These are phyloP conservation scores for Marcusenius ussheri DNA, from an alignment of 2,113 vertebrate species.

Conservation along the genomic window DNA sequence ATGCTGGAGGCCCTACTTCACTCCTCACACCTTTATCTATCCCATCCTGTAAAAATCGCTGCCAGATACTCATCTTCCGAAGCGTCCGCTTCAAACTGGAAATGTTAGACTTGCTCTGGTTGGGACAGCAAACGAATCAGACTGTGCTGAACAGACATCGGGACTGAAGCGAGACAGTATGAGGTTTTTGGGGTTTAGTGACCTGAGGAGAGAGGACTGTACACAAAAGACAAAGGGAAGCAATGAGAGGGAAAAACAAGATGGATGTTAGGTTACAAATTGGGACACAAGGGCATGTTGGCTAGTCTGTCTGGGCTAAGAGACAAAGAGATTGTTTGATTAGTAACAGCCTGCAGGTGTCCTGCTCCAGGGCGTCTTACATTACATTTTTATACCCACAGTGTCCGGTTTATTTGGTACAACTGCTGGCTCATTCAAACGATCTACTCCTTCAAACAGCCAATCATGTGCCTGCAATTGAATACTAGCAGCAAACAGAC, in stretches of 20 bases:
- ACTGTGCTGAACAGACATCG: not conserved
- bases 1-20: not conserved
- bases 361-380: not conserved
- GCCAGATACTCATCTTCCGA: constrained; percentile 34
- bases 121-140: not conserved
- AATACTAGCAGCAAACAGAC: not conserved
- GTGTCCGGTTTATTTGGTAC: not conserved
- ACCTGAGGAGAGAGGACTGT: not conserved
- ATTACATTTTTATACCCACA: not conserved
- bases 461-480: not conserved
- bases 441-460: not conserved
- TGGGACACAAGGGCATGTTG: not conserved
- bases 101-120: not conserved
- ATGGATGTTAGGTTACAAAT: not conserved
- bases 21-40: not conserved
- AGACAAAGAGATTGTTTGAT: constrained; percentile 1
- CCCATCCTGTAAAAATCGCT: constrained; percentile 51
- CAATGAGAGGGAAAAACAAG: not conserved
- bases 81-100: constrained; percentile 33
- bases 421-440: not conserved
- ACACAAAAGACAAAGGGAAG: not conserved
- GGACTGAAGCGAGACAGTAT: not conserved
- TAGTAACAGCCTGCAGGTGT: not conserved
- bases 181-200: not conserved
- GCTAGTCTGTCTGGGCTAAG: not conserved